Evolutionary conservation across 2,888 invertebrate species (phyloP), one percentile per base, ranked within the genome.

Genomic region (Caenorhabditis virilis): DNA sequence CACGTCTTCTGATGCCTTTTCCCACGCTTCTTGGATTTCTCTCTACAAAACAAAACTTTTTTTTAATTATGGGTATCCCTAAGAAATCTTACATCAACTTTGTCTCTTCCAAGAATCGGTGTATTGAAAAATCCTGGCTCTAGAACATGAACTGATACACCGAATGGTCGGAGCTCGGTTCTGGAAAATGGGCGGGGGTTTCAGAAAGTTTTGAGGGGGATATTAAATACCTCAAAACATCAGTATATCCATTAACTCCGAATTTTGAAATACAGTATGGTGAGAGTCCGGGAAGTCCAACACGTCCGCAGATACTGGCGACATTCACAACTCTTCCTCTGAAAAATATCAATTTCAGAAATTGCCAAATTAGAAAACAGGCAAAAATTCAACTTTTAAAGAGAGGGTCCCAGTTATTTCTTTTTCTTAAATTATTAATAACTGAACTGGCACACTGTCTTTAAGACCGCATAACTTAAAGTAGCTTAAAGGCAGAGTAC

Each of bases 271-370:
- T 74, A 2, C 76, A 74, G 49, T 82, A 82, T 4, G 82, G 80
- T 0, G 79, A 80, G 33, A 77, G 63, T 13, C 68, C 67, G 3
- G 76, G 71, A 20, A 74, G 83, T 2, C 84, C 78, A 13, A 84
- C 52, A n/a, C 82, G 71, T 3, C 84, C 85, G 64, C 83, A 82
- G 20, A 84, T 83, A 60, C 83, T 84, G 2, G 84, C 83, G 1
- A 84, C 81, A 56, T 83, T 85, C 4, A 86, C 73, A 18, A 86
- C 78, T 39, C 86, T 78, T 3, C 86, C 86, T 42, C 76, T 78
- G 36, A 41, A 62, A 38, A 27, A 25, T n/a, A 15, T 18, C 9
- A n/a, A n/a, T n/a, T n/a, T n/a, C n/a, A n/a, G 25, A 35, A 46
- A 20, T n/a, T 26, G 27, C 22, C 20, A 46, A 46, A 46, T 27